phyloP scores from a whole-genome alignment of 2,797 vertebrate species.

The Phrynocephalus guinanensis region DNA sequence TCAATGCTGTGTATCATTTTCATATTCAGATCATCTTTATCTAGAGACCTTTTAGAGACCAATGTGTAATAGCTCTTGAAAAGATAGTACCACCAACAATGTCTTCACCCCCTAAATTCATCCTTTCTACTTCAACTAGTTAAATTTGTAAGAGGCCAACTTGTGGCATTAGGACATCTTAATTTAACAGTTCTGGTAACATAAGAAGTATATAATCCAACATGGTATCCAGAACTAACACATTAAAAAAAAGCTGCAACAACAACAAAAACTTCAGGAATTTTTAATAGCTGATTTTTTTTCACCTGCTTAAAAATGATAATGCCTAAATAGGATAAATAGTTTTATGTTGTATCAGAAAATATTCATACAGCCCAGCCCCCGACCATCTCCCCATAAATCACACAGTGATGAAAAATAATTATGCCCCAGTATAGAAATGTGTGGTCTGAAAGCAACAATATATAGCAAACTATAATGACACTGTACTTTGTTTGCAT shows the following conservation, averaged over 20 bases:
- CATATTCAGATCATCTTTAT: neutral
- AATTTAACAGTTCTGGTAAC: neutral
- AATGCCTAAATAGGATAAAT: neutral
- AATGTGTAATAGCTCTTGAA: neutral
- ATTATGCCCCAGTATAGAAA: neutral
- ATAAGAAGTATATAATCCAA: neutral
- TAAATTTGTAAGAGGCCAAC: neutral
- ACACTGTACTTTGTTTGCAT: neutral
- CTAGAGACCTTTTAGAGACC: neutral
- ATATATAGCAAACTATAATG: neutral
- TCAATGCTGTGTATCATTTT: neutral
- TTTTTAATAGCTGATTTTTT: neutral
- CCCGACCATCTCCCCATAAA: no score
- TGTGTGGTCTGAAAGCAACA: neutral
- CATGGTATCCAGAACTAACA: neutral
- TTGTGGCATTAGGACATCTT: neutral
- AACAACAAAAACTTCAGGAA: no score
- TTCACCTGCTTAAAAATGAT: neutral
- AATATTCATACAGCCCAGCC: neutral
- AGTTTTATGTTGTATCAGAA: neutral
- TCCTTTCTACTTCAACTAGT: neutral
- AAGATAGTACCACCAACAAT: neutral
- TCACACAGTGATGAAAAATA: neutral
- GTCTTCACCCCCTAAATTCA: neutral
- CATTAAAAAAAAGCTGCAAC: neutral